A percentile compares a stretch with the other conserved stretches of the same genome.
Conservation (phyloP, 2,113 vertebrate genomes). For the Ptyas mucosa region DNA sequence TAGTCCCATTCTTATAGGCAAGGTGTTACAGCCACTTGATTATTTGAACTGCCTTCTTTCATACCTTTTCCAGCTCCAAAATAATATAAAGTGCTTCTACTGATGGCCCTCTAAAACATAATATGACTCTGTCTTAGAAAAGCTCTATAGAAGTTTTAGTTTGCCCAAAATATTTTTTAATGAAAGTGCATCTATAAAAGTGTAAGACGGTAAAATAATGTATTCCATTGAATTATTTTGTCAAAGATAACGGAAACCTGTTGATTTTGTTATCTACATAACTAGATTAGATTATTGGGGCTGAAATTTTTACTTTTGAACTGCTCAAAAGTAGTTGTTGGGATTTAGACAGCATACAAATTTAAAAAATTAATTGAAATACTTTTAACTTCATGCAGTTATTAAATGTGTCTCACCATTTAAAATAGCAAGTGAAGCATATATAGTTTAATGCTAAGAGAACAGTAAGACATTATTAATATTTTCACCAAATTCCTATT, state of each 20-base stretch:
- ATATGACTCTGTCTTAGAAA: constrained; percentile 38
- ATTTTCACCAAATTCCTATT: background rate
- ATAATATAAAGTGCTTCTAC: background rate
- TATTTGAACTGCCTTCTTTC: background rate
- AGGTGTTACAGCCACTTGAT: background rate
- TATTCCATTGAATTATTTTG: background rate
- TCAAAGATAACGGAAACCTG: background rate
- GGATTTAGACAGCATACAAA: background rate
- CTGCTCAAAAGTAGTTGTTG: background rate
- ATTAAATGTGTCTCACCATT: background rate
- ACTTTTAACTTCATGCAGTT: background rate
- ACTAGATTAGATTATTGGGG: background rate
- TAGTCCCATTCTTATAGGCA: background rate
- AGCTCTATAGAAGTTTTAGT: constrained; percentile 39
- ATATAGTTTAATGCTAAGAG: background rate
- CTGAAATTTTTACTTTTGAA: background rate
- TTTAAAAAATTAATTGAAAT: background rate
- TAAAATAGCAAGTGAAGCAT: background rate
- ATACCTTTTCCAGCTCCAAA: background rate
- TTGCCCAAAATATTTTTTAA: constrained; percentile 51
- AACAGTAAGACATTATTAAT: background rate
- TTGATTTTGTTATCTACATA: background rate
- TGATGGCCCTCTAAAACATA: constrained; percentile 42
- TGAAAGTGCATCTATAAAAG: constrained; percentile 37
- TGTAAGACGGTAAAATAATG: background rate